Percentiles rank a stretch among this genome's conserved stretches.
Conservation (phyloP, 2,888 invertebrate species). For the Pollenia amentaria region DNA sequence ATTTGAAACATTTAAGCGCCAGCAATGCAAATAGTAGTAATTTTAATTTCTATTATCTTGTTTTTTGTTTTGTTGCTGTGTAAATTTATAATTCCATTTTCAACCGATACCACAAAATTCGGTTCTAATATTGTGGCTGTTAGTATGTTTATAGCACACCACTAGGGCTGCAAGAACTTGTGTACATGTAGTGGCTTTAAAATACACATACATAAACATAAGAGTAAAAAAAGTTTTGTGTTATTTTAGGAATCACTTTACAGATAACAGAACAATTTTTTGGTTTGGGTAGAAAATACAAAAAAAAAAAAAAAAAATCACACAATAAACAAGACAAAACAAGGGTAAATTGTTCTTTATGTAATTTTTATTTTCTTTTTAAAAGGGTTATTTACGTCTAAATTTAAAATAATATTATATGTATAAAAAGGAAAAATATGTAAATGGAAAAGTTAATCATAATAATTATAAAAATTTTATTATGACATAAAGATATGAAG, state of each 20-base stretch:
- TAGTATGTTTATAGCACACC: background rate
- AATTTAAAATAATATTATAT: background rate
- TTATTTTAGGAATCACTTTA: conserved; percentile 42
- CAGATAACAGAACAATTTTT: conserved; percentile 51
- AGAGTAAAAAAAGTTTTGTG: background rate
- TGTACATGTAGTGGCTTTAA: background rate
- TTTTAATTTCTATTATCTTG: background rate
- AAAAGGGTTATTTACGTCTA: background rate
- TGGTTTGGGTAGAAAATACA: background rate
- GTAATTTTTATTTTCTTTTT: too few species aligned
- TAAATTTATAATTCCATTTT: conserved; percentile 47
- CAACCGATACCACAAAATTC: conserved; percentile 37
- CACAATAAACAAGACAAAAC: conserved; percentile 26
- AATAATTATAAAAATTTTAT: conserved; percentile 9
- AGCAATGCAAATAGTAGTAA: background rate
- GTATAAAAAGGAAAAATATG: too few species aligned
- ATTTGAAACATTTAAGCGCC: too few species aligned
- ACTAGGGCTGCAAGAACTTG: background rate
- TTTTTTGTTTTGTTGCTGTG: background rate
- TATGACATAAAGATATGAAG: background rate
- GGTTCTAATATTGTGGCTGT: conserved; percentile 33
- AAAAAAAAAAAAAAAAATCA: background rate
- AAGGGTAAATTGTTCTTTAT: conserved; percentile 3
- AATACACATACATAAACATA: too few species aligned
- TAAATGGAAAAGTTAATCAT: background rate